Percentiles rank a stretch among this genome's conserved stretches.
Conservation (phyloP, 2,888 invertebrate genomes). For the Danaus chrysippus region DNA sequence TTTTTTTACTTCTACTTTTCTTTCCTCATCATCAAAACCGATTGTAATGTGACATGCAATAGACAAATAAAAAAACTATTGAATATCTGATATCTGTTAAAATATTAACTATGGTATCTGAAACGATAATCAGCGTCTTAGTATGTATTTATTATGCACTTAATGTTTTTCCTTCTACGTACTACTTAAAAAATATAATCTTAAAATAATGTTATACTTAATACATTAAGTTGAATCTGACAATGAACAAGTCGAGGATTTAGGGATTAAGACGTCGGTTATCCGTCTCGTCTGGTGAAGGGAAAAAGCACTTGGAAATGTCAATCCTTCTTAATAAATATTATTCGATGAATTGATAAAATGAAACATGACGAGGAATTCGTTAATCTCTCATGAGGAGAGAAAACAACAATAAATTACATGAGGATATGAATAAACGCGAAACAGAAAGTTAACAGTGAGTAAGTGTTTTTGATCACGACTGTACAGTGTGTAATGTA, state of each 20-base stretch:
- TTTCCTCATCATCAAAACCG: too few relatives aligned
- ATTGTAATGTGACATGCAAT: too few relatives aligned
- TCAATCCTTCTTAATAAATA: conserved; percentile 15
- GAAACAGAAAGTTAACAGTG: neutral
- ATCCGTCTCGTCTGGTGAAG: conserved; percentile 5
- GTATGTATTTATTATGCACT: neutral
- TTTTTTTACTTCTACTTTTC: too few relatives aligned
- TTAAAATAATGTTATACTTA: conserved; percentile 1
- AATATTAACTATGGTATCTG: too few relatives aligned
- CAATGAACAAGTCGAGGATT: conserved; percentile 16
- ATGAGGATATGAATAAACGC: neutral
- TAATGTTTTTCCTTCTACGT: neutral
- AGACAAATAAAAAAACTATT: too few relatives aligned
- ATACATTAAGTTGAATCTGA: conserved; percentile 8
- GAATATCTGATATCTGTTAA: too few relatives aligned
- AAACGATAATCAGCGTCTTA: neutral
- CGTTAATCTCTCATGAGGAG: neutral
- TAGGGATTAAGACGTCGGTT: conserved; percentile 13
- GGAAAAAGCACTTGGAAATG: conserved; percentile 13
- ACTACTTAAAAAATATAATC: neutral
- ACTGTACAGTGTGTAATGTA: conserved; percentile 9
- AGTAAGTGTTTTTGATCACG: conserved; percentile 6
- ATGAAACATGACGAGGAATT: neutral
- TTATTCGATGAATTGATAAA: neutral
- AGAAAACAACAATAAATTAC: too few relatives aligned